A percentile compares a stretch with the other conserved stretches of the same genome.
Conservation (phyloP, 2,797 vertebrate genomes). For the Scomberomorus guttatus region DNA sequence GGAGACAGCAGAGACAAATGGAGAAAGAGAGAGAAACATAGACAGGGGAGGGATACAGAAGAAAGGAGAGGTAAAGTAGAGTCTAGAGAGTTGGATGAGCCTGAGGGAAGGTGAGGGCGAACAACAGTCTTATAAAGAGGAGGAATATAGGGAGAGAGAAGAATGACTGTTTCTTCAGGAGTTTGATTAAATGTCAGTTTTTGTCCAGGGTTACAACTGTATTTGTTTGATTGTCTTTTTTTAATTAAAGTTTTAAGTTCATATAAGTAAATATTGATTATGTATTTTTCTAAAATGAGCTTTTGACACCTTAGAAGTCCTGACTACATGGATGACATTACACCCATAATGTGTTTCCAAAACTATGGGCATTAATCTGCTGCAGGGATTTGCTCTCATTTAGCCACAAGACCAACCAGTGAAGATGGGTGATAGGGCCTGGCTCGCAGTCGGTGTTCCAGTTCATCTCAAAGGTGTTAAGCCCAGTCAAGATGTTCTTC, state of each 20-base stretch:
- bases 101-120: slow-evolving; percentile 44
- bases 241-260: background rate
- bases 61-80: background rate
- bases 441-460: too few relatives aligned
- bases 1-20: background rate
- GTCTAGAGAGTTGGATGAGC: slow-evolving; percentile 26
- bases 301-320: background rate
- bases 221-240: background rate
- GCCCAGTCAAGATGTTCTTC: too few relatives aligned
- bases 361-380: too few relatives aligned
- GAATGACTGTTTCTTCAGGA: background rate
- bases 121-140: slow-evolving; percentile 5
- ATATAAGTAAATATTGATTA: background rate
- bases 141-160: background rate
- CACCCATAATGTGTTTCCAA: too few relatives aligned
- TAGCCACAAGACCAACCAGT: too few relatives aligned
- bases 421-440: too few relatives aligned
- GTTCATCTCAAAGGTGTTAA: too few relatives aligned
- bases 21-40: background rate
- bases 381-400: too few relatives aligned
- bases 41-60: background rate
- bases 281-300: background rate
- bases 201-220: background rate
- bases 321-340: background rate
- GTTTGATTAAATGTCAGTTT: slow-evolving; percentile 1